These are phyloP conservation scores for Solen grandis DNA, from an alignment of 1,140 invertebrate species.

Conservation along the genomic window DNA sequence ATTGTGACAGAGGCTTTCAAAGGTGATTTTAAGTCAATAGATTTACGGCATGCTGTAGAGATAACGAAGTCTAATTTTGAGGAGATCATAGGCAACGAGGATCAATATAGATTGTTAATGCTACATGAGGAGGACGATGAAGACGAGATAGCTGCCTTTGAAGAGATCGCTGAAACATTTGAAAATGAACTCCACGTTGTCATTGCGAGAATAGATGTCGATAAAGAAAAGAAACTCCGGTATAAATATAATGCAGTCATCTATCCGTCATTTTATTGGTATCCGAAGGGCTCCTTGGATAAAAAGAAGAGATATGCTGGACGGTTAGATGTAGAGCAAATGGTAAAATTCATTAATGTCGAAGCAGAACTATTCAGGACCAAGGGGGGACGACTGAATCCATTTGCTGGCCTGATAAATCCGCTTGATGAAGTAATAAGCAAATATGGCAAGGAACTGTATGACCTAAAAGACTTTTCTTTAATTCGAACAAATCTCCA, in stretches of 20 bases:
- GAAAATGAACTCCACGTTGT: conserved; percentile 36
- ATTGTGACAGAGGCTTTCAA: conserved; percentile 32
- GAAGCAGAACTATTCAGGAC: conserved; percentile 23
- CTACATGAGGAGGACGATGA: conserved; percentile 35
- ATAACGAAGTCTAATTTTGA: conserved; percentile 25
- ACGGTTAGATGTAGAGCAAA: conserved; percentile 20
- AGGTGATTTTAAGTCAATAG: conserved; percentile 19
- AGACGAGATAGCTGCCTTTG: conserved; percentile 24
- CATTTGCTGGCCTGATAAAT: conserved; percentile 49
- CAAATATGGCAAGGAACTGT: conserved; percentile 37
- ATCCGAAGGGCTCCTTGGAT: background rate
- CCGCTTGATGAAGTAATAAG: conserved; percentile 31
- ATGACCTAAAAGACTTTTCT: conserved; percentile 28
- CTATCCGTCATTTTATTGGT: conserved; percentile 52
- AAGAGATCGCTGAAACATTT: conserved; percentile 44
- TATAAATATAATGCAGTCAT: background rate
- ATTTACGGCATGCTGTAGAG: conserved; percentile 7
- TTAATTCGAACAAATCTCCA: conserved; percentile 11
- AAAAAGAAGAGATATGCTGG: conserved; percentile 45
- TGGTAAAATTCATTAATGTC: conserved; percentile 42
- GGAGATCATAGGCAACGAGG: conserved; percentile 22
- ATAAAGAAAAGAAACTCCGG: conserved; percentile 18
- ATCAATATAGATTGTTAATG: conserved; percentile 36
- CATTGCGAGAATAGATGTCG: conserved; percentile 42
- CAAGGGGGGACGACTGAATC: conserved; percentile 34